Evolutionary conservation across 2,888 invertebrate species (phyloP).

Genomic region (Lycaena phlaeas): DNA sequence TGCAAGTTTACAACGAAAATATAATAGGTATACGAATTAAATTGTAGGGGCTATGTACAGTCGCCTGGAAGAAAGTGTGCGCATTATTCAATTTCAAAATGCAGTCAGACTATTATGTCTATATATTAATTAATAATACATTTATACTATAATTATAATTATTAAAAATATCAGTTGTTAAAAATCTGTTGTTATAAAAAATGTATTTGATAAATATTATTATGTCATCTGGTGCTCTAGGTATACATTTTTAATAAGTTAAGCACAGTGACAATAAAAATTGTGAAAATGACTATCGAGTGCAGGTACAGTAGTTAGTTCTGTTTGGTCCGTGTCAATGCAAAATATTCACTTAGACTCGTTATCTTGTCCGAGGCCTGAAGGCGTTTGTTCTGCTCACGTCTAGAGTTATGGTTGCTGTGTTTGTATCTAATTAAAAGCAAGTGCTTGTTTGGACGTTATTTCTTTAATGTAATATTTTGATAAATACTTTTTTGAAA

Average conservation of each 20-base stretch:
- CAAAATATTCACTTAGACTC: conserved; percentile 15
- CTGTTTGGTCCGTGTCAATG: conserved; percentile 14
- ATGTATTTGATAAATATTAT: no score
- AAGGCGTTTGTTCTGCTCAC: conserved; percentile 11
- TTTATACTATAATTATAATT: no score
- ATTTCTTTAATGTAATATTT: not conserved
- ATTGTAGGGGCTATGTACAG: not conserved
- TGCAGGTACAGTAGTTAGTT: no score
- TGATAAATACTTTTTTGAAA: conserved; percentile 6
- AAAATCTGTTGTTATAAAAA: no score
- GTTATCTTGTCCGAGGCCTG: conserved; percentile 19
- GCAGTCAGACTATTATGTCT: no score
- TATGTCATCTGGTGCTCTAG: no score
- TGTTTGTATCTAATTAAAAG: not conserved
- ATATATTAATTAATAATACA: no score
- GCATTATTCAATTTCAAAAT: no score
- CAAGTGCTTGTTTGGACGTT: not conserved
- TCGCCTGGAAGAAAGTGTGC: not conserved
- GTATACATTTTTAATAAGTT: no score
- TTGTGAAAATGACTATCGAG: no score
- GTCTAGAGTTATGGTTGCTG: not conserved
- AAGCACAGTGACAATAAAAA: no score
- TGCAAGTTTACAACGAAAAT: not conserved
- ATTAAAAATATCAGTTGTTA: no score
- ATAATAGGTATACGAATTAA: not conserved